Conservation (phyloP, 2,797 vertebrate genomes). For the Alcedo atthis region DNA sequence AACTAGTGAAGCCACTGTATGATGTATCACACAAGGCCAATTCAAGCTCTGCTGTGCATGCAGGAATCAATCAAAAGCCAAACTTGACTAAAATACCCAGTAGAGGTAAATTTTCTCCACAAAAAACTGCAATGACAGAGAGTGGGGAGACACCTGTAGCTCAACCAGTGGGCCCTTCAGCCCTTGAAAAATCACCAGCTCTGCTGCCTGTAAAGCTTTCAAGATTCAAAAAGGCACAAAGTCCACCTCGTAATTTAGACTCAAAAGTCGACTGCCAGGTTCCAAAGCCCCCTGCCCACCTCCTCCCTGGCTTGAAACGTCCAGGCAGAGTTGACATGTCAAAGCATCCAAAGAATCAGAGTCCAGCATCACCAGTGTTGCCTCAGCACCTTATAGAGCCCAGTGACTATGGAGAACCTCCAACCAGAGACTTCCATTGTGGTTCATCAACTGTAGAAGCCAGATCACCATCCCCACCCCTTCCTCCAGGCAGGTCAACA, state of each 20-base stretch:
- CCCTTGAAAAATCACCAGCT: constrained; percentile 77
- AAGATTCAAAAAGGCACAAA: constrained; percentile 80
- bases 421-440: constrained; percentile 83
- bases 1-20: constrained; percentile 77
- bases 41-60: constrained; percentile 71
- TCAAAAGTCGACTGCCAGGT: constrained; percentile 68
- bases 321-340: constrained; percentile 66
- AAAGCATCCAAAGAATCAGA: constrained; percentile 71
- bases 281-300: constrained; percentile 59
- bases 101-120: constrained; percentile 82
- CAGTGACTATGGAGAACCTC: constrained; percentile 77
- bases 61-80: constrained; percentile 74
- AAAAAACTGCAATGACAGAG: constrained; percentile 74
- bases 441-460: constrained; percentile 75
- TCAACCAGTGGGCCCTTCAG: neutral
- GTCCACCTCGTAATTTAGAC: constrained; percentile 71
- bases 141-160: constrained; percentile 42
- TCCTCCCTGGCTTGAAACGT: constrained; percentile 63
- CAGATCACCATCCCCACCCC: constrained; percentile 84
- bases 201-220: constrained; percentile 81
- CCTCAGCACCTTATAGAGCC: constrained; percentile 75
- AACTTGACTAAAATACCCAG: constrained; percentile 84
- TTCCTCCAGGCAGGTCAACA: constrained; percentile 86
- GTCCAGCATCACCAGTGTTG: constrained; percentile 75
- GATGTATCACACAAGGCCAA: constrained; percentile 71